Percentiles rank a stretch among this genome's conserved stretches.
phyloP scores from a whole-genome alignment of 2,797 vertebrate species.

The Glyptemys insculpta region DNA sequence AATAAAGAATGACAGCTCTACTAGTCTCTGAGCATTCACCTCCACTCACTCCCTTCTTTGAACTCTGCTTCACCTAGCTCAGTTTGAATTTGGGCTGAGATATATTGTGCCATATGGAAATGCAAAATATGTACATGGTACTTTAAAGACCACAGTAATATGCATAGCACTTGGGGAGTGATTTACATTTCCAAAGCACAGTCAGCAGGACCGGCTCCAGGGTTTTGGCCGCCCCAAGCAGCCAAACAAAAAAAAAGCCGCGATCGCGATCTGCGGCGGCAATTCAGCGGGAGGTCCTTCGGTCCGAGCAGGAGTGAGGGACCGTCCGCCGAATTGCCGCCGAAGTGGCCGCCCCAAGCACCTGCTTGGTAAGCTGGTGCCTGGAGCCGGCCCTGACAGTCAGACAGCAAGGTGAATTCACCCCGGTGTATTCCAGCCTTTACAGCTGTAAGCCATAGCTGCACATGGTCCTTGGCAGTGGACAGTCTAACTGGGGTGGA shows the following conservation, averaged over 20 bases:
- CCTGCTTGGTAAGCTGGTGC: no score
- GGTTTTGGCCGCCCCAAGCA: no score
- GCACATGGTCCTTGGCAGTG: accelerated
- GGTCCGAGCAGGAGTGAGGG: no score
- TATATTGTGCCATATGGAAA: background rate
- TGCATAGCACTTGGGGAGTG: background rate
- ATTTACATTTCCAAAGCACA: background rate
- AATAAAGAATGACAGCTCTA: background rate
- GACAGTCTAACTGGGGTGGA: background rate
- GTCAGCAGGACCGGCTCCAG: no score
- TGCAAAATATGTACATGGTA: background rate
- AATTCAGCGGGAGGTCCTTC: no score
- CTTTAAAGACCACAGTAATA: background rate
- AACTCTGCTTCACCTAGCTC: background rate
- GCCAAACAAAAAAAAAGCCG: no score
- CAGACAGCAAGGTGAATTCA: background rate
- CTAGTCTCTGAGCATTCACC: background rate
- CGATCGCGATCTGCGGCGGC: no score
- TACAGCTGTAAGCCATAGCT: background rate
- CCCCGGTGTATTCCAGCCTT: background rate
- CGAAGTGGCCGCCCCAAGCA: no score
- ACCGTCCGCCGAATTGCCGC: no score
- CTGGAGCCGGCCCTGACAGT: no score
- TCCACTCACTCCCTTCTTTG: background rate
- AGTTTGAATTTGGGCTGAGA: accelerated